phyloP scores from a whole-genome alignment of 1,140 invertebrate genomes.

The Tenebrio molitor region DNA sequence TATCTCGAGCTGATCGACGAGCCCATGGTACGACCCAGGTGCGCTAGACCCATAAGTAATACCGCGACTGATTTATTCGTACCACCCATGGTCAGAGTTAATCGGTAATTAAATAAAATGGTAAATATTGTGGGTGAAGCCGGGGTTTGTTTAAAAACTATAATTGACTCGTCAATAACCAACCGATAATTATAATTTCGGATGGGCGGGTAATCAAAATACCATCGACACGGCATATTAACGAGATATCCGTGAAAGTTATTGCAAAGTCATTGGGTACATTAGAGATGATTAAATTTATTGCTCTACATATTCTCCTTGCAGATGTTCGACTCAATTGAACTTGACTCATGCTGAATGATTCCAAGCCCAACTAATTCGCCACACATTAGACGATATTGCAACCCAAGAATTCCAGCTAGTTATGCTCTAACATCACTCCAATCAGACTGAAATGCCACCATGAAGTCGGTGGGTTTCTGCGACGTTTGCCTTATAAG shows the following conservation, averaged over 20 bases:
- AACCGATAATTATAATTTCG: slow-evolving; percentile 21
- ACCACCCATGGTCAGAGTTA: slow-evolving; percentile 27
- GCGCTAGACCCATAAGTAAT: background rate
- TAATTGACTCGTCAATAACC: slow-evolving; percentile 39
- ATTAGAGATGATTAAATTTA: slow-evolving; percentile 41
- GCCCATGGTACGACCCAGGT: background rate
- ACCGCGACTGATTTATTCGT: slow-evolving; percentile 22
- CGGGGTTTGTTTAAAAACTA: slow-evolving; percentile 24
- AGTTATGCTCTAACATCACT: slow-evolving; percentile 23
- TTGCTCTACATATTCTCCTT: slow-evolving; percentile 37
- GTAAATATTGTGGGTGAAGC: slow-evolving; percentile 10
- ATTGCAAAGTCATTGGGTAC: slow-evolving; percentile 20
- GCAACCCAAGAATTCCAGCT: slow-evolving; percentile 31
- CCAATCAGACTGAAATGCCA: background rate
- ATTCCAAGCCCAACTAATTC: slow-evolving; percentile 33
- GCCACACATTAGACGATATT: slow-evolving; percentile 42
- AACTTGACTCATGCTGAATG: slow-evolving; percentile 43
- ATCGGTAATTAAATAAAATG: slow-evolving; percentile 34
- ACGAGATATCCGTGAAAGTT: slow-evolving; percentile 36
- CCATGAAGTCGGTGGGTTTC: background rate
- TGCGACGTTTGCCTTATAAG: background rate
- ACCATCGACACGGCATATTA: slow-evolving; percentile 16
- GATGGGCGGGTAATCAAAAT: slow-evolving; percentile 16
- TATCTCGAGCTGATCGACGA: background rate
- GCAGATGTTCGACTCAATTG: slow-evolving; percentile 36